Evolutionary conservation across 2,113 vertebrate species (phyloP), one percentile per base, ranked within the genome.

Genomic region (Macrotis lagotis): DNA sequence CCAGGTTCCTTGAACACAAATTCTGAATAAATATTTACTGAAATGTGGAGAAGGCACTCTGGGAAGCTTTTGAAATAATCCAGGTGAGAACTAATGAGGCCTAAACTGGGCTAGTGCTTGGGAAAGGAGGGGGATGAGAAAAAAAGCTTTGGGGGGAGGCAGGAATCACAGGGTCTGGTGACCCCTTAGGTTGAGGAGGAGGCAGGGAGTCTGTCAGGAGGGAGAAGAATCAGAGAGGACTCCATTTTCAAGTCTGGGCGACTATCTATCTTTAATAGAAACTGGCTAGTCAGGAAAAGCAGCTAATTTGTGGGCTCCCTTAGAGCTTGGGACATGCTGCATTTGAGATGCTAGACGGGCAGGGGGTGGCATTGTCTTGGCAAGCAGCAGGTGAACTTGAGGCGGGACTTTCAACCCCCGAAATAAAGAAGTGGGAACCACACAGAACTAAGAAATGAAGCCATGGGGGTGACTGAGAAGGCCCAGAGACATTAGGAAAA

Each of bases 1-100:
- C 89, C 89, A 90, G n/a, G n/a, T 83, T 83, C 37, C 66, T 83
- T 83, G 66, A n/a, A 83, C n/a, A 83, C 66, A 83, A 83, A 83
- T 83, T 19, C n/a, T 44, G n/a, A 44, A 83, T 74, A 74, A 74
- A n/a, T 83, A 83, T 83, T 83, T 83, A 83, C 66, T 44, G 66
- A 83, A 44, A 83, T 44, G n/a, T 83, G 66, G 66, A 83, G 66
- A 83, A 83, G n/a, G n/a, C 6, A 2, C 66, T 83, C 66, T 83
- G 6, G 19, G 19, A 83, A 44, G 66, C 66, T 83, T 83, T 83
- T 83, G 66, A 83, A 83, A 83, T 83, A 83, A 83, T 44, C 66
- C 66, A 83, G 66, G 66, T 22, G n/a, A 83, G 66, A 83, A n/a
- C 19, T 83, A 83, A 83, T 83, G n/a, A 44, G 66, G n/a, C n/a